Evolutionary conservation across 1,140 invertebrate genomes (phyloP).

Genomic region (Trichogramma pretiosum): DNA sequence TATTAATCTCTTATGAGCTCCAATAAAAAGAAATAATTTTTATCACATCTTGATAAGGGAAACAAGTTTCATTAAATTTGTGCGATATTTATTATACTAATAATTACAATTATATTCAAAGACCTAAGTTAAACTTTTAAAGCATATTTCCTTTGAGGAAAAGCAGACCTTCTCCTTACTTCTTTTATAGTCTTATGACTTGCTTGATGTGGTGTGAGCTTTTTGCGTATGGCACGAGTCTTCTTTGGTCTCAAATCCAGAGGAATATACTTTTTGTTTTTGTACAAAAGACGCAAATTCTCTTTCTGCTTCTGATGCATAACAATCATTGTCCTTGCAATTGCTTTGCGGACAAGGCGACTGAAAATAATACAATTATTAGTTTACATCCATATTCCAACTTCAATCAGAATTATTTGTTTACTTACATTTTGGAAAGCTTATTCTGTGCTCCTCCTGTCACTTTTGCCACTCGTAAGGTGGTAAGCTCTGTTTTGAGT

Average conservation of each 20-base stretch:
- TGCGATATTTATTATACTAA: too few relatives aligned
- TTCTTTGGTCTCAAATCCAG: constrained; percentile 93
- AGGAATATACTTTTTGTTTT: constrained; percentile 93
- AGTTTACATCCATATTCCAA: too few relatives aligned
- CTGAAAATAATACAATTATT: constrained; percentile 53
- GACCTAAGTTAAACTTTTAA: constrained; percentile 76
- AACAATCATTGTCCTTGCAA: constrained; percentile 96
- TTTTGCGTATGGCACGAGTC: constrained; percentile 84
- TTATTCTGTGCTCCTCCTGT: constrained; percentile 96
- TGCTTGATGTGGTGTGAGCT: constrained; percentile 77
- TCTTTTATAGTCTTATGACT: constrained; percentile 85
- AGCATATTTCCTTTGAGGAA: constrained; percentile 86
- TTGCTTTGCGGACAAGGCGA: constrained; percentile 93
- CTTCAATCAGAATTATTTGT: too few relatives aligned
- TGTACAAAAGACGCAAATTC: constrained; percentile 90
- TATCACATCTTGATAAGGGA: too few relatives aligned
- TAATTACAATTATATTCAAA: too few relatives aligned
- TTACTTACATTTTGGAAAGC: constrained; percentile 90
- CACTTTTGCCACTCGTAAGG: constrained; percentile 88
- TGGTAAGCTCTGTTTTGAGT: constrained; percentile 89
- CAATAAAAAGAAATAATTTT: too few relatives aligned
- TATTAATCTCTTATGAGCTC: too few relatives aligned
- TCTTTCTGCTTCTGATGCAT: constrained; percentile 99
- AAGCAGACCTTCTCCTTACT: constrained; percentile 72
- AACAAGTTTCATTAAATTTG: too few relatives aligned